Base-by-base conservation (phyloP, 2,888 invertebrate genomes). In the Quadroppia sp. region DNA sequence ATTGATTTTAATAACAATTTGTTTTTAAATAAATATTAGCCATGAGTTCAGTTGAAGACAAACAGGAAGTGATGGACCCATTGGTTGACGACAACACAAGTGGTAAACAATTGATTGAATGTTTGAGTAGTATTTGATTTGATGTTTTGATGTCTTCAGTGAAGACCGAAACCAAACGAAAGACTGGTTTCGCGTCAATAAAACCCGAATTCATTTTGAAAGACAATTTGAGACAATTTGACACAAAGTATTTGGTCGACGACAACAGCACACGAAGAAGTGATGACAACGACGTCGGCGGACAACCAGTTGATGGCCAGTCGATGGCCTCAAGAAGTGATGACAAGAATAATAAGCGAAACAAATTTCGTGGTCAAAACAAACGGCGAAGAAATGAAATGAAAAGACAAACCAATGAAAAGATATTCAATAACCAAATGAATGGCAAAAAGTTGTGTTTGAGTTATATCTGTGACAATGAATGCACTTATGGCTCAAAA, bases 321-420 rank as follows among this genome's bases (percentile, higher is more conserved):
- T 17, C n/a, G 2, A 13, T 20, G 4, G n/a, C 7, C 82, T n/a
- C n/a, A 92, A 92, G 81, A 92, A n/a, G n/a, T n/a, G n/a, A n/a
- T n/a, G n/a, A n/a, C n/a, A n/a, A n/a, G n/a, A n/a, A n/a, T n/a
- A n/a, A n/a, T n/a, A n/a, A n/a, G n/a, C n/a, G 92, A 83, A 85
- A 88, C 1, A 85, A 92, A 75, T 90, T 90, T n/a, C 87, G 87
- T 71, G 88, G 42, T 32, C 67, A 77, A 64, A 71, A 76, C 40
- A 73, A 71, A 50, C 36, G 72, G 20, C 56, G 64, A 50, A 72
- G 67, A 20, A 77, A 75, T n/a, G 67, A 76, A 45, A 77, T 76
- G 6, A 48, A 48, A 25, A 72, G n/a, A 15, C 32, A 72, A 20
- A 36, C 13, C 7, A 72, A 50, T 50, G 50, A 50, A 6, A 50